These are phyloP conservation scores for Megaustenia siamemsis DNA, from an alignment of 2,888 invertebrate genomes.

Conservation along the genomic window DNA sequence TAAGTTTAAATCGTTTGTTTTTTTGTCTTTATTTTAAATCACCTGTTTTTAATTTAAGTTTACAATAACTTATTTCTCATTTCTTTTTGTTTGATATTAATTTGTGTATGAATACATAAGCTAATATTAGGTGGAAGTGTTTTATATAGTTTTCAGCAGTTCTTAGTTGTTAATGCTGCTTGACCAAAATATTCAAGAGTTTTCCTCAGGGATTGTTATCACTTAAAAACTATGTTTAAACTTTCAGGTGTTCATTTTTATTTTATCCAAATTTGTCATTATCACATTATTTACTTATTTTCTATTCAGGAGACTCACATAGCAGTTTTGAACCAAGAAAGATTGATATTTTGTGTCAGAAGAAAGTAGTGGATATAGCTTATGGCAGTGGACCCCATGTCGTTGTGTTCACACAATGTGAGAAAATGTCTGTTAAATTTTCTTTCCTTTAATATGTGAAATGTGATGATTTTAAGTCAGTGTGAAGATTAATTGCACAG, in stretches of 20 bases:
- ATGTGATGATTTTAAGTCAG: too few relatives aligned
- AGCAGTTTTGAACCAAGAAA: conserved; percentile 82
- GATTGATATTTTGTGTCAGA: conserved; percentile 82
- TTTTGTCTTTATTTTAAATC: too few relatives aligned
- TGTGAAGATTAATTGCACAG: too few relatives aligned
- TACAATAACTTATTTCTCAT: too few relatives aligned
- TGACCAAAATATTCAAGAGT: background rate
- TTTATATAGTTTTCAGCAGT: too few relatives aligned
- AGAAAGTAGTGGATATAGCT: conserved; percentile 82
- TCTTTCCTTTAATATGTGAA: too few relatives aligned
- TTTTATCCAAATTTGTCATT: background rate
- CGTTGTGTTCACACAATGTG: conserved; percentile 82
- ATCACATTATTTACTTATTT: background rate
- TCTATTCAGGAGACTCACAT: conserved; percentile 81
- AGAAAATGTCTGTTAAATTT: conserved; percentile 42
- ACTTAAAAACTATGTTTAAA: background rate
- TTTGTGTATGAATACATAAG: too few relatives aligned
- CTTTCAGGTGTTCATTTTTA: background rate
- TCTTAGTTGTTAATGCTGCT: too few relatives aligned
- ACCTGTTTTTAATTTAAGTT: too few relatives aligned
- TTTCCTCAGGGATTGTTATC: background rate
- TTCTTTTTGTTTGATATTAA: too few relatives aligned
- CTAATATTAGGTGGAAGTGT: too few relatives aligned
- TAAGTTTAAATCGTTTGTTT: too few relatives aligned
- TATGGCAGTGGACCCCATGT: conserved; percentile 84